Percentiles rank a stretch among this genome's conserved stretches.
Evolutionary conservation across 2,888 invertebrate genomes (phyloP).

Genomic region (Drosophila barbarae): DNA sequence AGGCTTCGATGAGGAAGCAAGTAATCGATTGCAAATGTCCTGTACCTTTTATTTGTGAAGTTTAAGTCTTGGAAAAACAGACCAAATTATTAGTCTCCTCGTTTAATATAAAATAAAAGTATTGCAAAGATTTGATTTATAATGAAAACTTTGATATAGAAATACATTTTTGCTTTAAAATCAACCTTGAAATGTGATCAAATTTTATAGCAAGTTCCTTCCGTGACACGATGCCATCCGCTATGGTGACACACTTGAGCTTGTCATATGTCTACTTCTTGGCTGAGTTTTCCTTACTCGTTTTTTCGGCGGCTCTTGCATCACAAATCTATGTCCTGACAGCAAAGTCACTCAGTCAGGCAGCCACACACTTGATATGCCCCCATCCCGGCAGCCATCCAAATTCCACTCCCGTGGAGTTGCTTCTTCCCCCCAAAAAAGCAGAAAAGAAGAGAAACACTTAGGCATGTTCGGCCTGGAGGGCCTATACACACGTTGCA

Average conservation of each 20-base stretch:
- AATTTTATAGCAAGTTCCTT: background rate
- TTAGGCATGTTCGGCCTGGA: constrained; percentile 44
- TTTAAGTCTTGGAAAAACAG: background rate
- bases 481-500: constrained; percentile 43
- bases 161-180: background rate
- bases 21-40: background rate
- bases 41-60: background rate
- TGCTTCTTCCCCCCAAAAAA: background rate
- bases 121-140: no score
- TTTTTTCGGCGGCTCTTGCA: constrained; percentile 41
- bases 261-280: constrained; percentile 52
- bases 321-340: constrained; percentile 53
- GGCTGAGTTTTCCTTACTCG: constrained; percentile 4
- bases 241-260: constrained; percentile 52
- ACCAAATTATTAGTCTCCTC: no score
- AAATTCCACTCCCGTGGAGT: background rate
- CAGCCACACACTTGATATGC: constrained; percentile 61
- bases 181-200: background rate
- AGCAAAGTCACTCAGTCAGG: constrained; percentile 68
- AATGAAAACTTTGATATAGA: no score
- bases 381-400: constrained; percentile 3
- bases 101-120: no score
- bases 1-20: background rate
- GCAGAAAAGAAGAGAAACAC: constrained; percentile 20
- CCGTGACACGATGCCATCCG: constrained; percentile 13